These are phyloP conservation scores for Piezodorus guildinii DNA, from an alignment of 1,140 invertebrate genomes.

Conservation along the genomic window DNA sequence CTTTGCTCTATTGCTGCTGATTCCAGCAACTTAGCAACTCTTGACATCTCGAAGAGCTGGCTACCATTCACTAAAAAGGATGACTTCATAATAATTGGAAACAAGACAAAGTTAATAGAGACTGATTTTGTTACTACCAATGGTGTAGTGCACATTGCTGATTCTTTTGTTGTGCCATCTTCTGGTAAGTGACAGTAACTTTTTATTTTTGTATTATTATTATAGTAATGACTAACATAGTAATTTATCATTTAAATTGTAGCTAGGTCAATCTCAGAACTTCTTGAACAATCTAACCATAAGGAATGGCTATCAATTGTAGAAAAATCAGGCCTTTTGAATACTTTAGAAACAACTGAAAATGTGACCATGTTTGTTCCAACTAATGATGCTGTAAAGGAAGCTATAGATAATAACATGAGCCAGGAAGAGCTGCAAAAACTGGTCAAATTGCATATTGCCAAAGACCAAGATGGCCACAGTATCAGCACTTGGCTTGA, in stretches of 20 bases:
- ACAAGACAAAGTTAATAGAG: slow-evolving; percentile 36
- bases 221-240: background rate
- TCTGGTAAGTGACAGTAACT: slow-evolving; percentile 32
- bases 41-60: slow-evolving; percentile 33
- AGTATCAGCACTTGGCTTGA: slow-evolving; percentile 9
- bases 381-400: slow-evolving; percentile 32
- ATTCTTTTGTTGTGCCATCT: slow-evolving; percentile 41
- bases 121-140: slow-evolving; percentile 43
- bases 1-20: slow-evolving; percentile 40
- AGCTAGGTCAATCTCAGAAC: slow-evolving; percentile 33
- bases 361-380: slow-evolving; percentile 45
- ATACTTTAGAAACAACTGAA: slow-evolving; percentile 33
- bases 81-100: slow-evolving; percentile 34
- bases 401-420: slow-evolving; percentile 25
- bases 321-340: slow-evolving; percentile 34
- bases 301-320: slow-evolving; percentile 36
- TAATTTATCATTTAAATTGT: slow-evolving; percentile 16
- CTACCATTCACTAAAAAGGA: slow-evolving; percentile 35
- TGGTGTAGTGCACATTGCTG: slow-evolving; percentile 44
- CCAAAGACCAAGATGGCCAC: slow-evolving; percentile 13
- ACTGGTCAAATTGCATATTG: slow-evolving; percentile 27
- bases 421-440: slow-evolving; percentile 33
- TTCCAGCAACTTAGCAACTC: slow-evolving; percentile 31
- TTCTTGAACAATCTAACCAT: slow-evolving; percentile 34
- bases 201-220: background rate